Evolutionary conservation across 2,888 invertebrate species (phyloP), one percentile per base, ranked within the genome.

Genomic region (Pandemis corylana): DNA sequence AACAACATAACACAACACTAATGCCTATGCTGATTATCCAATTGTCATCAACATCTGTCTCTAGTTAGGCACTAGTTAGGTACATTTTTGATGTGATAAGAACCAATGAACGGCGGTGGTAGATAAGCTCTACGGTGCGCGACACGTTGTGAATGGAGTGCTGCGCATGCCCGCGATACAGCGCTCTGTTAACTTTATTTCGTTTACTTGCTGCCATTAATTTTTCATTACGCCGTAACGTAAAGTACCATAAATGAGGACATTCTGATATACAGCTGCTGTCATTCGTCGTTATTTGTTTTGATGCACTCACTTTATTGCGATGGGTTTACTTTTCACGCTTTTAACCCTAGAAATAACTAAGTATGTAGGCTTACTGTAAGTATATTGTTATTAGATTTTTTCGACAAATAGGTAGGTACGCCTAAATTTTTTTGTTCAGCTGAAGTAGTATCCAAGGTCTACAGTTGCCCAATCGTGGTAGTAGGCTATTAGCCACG

Each of bases 71-170:
- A 61, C 28, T 53, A 51, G 12, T 53, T 46, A 59, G 64, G 51
- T 15, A 67, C 28, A 56, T 66, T 70, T 72, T 74, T 36, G 44
- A 64, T 44, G 36, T 51, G 59, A 44, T 61, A 51, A 61, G 51
- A 46, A 65, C 61, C 61, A 61, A 42, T 53, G 69, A 70, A 36
- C 77, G 77, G 77, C 79, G 76, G 71, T 72, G 76, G 71, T 72
- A 78, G 79, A 63, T 77, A 80, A 76, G 73, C 63, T 63, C 68
- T 61, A 61, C 59, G 49, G 59, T 36, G 77, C 78, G 81, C 81
- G 81, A 81, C 81, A 80, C 83, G 82, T 81, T 81, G 80, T 88
- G 87, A 88, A 88, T 88, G 87, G 82, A 86, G 78, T 79, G 49
- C 42, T 79, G 87, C 89, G 87, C 88, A 87, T 88, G 86, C 84